Percentiles rank a stretch among this genome's conserved stretches.
Conservation (phyloP, 2,797 vertebrate genomes). For the Naso thynnoides region DNA sequence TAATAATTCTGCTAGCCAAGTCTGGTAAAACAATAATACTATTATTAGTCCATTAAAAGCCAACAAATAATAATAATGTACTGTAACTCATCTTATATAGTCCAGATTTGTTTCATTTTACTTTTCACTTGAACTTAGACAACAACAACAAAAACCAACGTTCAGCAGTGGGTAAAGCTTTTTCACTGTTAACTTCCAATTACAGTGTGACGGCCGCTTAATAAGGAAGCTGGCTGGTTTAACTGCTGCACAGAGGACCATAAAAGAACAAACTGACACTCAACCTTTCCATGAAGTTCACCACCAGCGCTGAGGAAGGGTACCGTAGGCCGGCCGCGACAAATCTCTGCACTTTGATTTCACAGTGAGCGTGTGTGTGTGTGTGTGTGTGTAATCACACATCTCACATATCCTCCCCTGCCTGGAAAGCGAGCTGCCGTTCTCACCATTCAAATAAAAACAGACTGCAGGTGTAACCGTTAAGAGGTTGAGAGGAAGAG, state of each 20-base stretch:
- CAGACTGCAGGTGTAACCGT: constrained; percentile 61
- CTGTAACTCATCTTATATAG: too few species aligned
- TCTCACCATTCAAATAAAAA: constrained; percentile 65
- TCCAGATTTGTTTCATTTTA: too few species aligned
- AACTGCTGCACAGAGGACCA: constrained; percentile 20
- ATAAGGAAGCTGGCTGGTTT: constrained; percentile 40
- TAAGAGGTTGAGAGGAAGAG: constrained; percentile 14
- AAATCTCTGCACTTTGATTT: constrained; percentile 47
- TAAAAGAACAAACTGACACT: constrained; percentile 35
- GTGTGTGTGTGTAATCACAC: neutral
- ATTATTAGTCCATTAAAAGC: too few species aligned
- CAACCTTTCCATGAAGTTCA: constrained; percentile 37
- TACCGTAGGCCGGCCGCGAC: neutral
- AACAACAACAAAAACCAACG: constrained; percentile 1
- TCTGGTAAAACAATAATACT: too few species aligned
- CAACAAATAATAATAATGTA: too few species aligned
- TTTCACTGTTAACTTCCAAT: constrained; percentile 24
- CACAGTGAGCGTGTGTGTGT: too few species aligned
- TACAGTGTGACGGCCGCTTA: constrained; percentile 22
- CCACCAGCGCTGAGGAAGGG: constrained; percentile 3
- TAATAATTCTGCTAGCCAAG: too few species aligned
- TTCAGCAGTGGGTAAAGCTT: constrained; percentile 13
- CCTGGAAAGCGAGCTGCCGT: neutral
- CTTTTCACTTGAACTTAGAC: too few species aligned
- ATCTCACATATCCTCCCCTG: neutral